Conservation (phyloP, 1,140 invertebrate species). For the Asbolus verrucosus region DNA sequence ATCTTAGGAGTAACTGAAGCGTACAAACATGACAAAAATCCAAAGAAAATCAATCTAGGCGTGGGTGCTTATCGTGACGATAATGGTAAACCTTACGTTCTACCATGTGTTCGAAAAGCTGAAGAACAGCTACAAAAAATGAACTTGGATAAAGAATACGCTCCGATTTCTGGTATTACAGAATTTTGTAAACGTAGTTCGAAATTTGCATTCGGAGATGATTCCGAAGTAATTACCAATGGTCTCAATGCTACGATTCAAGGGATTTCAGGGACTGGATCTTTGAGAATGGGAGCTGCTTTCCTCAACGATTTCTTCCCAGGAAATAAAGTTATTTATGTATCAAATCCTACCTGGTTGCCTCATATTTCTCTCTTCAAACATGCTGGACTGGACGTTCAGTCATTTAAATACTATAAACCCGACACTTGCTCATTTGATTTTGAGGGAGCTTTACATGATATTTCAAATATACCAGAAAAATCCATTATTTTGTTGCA, state of each 20-base stretch:
- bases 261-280: constrained; percentile 93
- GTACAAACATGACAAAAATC: constrained; percentile 85
- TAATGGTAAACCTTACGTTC: constrained; percentile 95
- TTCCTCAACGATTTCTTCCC: constrained; percentile 86
- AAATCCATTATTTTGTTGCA: constrained; percentile 94
- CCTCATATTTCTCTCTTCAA: constrained; percentile 94
- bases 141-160: constrained; percentile 95
- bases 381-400: constrained; percentile 86
- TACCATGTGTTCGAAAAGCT: constrained; percentile 94
- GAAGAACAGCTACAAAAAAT: constrained; percentile 88
- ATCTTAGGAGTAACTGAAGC: constrained; percentile 98
- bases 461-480: constrained; percentile 77
- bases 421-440: constrained; percentile 80
- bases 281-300: constrained; percentile 89
- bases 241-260: constrained; percentile 72
- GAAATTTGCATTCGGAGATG: constrained; percentile 84
- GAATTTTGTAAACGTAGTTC: constrained; percentile 84
- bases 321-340: constrained; percentile 87
- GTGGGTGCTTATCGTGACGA: constrained; percentile 97
- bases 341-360: constrained; percentile 96
- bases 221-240: constrained; percentile 60
- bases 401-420: constrained; percentile 95
- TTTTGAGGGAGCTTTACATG: constrained; percentile 85
- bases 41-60: constrained; percentile 93
- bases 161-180: constrained; percentile 92